phyloP scores from a whole-genome alignment of 2,113 vertebrate genomes.

The Hydrolagus affinis region DNA sequence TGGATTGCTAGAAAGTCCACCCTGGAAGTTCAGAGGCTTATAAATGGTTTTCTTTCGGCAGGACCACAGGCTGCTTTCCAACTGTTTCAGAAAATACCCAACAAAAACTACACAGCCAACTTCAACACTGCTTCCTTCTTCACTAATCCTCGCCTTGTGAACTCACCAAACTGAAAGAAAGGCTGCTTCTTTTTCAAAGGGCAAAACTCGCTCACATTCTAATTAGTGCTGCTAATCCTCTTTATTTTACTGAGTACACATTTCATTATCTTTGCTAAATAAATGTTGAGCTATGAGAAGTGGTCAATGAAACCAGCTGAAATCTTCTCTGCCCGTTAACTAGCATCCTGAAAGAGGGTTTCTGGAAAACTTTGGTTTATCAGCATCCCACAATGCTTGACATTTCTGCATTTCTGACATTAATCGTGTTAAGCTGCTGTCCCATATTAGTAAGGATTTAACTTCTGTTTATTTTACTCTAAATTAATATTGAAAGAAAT shows the following conservation, averaged over 20 bases:
- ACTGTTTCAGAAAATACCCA: neutral
- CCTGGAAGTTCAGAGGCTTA: too few species aligned
- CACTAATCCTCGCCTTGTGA: constrained; percentile 3
- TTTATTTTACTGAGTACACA: neutral
- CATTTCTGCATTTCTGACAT: neutral
- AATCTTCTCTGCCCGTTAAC: neutral
- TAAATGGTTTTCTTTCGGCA: constrained; percentile 6
- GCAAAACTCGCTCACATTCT: neutral
- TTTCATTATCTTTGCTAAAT: neutral
- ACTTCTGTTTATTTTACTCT: neutral
- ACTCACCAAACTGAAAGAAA: neutral
- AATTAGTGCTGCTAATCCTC: neutral
- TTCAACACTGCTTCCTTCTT: neutral
- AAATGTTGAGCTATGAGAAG: constrained; percentile 6
- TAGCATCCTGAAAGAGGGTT: neutral
- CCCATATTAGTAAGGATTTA: neutral
- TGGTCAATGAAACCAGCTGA: neutral
- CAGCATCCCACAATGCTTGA: neutral
- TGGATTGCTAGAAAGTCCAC: neutral
- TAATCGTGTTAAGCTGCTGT: neutral
- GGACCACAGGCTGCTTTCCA: neutral
- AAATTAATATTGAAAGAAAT: neutral
- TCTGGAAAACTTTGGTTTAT: neutral
- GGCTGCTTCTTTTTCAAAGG: neutral
- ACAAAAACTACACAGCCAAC: neutral